These are phyloP conservation scores for Polymixis lichenea DNA, from an alignment of 2,888 invertebrate species.

Conservation along the genomic window DNA sequence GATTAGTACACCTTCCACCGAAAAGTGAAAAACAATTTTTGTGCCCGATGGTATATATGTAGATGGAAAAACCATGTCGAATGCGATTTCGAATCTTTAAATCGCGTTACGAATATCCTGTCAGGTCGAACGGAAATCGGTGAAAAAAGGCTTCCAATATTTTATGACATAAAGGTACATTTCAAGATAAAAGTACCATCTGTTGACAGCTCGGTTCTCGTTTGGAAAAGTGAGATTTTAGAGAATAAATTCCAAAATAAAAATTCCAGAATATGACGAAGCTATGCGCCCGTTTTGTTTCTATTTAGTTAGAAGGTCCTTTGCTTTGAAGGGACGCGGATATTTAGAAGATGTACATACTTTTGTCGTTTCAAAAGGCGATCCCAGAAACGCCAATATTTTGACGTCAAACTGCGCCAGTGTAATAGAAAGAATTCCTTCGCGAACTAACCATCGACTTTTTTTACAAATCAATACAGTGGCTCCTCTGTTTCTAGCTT, in stretches of 20 bases:
- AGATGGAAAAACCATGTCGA: slow-evolving; percentile 54
- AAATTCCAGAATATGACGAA: not conserved
- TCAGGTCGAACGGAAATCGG: slow-evolving; percentile 15
- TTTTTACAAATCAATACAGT: slow-evolving; percentile 6
- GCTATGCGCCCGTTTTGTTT: not conserved
- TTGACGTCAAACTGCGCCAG: slow-evolving; percentile 18
- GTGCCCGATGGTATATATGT: not conserved
- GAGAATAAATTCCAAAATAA: not conserved
- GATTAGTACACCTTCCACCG: slow-evolving; percentile 19
- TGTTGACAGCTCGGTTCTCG: not conserved
- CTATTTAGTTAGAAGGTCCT: not conserved
- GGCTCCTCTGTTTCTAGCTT: not conserved
- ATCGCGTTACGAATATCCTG: slow-evolving; percentile 29
- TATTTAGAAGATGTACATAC: not conserved
- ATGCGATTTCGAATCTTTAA: slow-evolving; percentile 30
- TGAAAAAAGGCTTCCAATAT: slow-evolving; percentile 8
- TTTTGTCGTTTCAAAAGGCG: slow-evolving; percentile 2
- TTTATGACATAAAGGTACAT: slow-evolving; percentile 17
- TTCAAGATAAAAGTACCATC: not conserved
- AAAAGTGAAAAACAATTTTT: slow-evolving; percentile 22
- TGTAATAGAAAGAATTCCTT: slow-evolving; percentile 9
- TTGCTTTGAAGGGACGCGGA: not conserved
- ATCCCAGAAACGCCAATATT: slow-evolving; percentile 1
- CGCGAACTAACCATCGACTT: not conserved
- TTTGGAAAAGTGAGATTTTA: not conserved